phyloP scores from a whole-genome alignment of 92 coral and sea anemone species.

The Phenganax subtilis region DNA sequence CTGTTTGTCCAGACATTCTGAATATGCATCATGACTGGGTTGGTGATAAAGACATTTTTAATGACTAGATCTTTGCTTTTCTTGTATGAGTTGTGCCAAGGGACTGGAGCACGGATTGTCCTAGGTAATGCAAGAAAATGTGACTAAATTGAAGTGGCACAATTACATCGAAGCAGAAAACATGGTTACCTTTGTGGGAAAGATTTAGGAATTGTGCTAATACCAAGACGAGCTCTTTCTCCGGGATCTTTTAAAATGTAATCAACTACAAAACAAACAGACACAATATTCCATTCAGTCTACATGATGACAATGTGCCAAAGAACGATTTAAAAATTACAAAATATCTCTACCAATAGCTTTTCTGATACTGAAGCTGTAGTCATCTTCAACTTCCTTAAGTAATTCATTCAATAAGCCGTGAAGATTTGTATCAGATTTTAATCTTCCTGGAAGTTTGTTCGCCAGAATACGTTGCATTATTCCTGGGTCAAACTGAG shows the following conservation, averaged over 20 bases:
- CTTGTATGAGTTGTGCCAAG: conserved; percentile 86
- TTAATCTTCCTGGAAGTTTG: conserved; percentile 65
- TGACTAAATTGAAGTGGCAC: background rate
- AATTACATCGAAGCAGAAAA: background rate
- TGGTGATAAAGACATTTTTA: conserved; percentile 84
- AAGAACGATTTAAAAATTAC: background rate
- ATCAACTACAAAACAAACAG: conserved; percentile 58
- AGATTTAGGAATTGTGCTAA: conserved; percentile 63
- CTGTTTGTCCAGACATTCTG: conserved; percentile 97
- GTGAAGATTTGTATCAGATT: conserved; percentile 68
- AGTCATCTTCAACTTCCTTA: conserved; percentile 74
- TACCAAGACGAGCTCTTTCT: conserved; percentile 76
- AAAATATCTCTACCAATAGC: conserved; percentile 66
- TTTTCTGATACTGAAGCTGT: conserved; percentile 76
- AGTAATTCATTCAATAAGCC: conserved; percentile 57
- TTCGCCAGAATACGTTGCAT: conserved; percentile 80
- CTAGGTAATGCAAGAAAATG: conserved; percentile 37
- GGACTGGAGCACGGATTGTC: conserved; percentile 97
- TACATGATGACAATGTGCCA: background rate
- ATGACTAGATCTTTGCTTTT: conserved; percentile 64
- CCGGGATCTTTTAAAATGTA: conserved; percentile 83
- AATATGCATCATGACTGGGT: conserved; percentile 97
- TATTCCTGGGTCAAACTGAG: conserved; percentile 68
- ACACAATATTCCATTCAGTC: background rate
- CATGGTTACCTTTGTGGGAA: conserved; percentile 74